Evolutionary conservation across 2,888 invertebrate genomes (phyloP).

Genomic region (Neoascia interrupta): DNA sequence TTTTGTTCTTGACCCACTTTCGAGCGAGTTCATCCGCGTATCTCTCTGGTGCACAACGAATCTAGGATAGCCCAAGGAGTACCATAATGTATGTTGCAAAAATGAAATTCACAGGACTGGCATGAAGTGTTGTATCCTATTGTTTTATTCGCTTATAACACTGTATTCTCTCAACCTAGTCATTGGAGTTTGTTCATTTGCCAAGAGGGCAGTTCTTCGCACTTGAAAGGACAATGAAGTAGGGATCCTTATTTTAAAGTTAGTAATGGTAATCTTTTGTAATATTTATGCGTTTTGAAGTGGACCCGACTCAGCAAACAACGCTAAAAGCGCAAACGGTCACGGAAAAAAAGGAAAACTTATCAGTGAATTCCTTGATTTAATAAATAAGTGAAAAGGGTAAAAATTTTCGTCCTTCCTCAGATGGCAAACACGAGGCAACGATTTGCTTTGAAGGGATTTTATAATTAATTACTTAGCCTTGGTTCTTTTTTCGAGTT

Average conservation of each 20-base stretch:
- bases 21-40: slow-evolving; percentile 1
- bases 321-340: background rate
- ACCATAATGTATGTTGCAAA: background rate
- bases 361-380: slow-evolving; percentile 4
- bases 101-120: background rate
- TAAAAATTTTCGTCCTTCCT: background rate
- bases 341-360: background rate
- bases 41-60: slow-evolving; percentile 13
- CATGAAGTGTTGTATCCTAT: background rate
- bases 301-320: background rate
- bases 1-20: slow-evolving; percentile 62
- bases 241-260: slow-evolving; percentile 22
- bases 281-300: slow-evolving; percentile 41
- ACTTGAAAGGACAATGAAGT: slow-evolving; percentile 27
- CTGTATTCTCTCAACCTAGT: background rate
- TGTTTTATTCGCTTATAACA: background rate
- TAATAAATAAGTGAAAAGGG: slow-evolving; percentile 24
- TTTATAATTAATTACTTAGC: slow-evolving; percentile 11
- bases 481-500: no score
- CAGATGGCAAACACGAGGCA: background rate
- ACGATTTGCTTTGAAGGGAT: background rate
- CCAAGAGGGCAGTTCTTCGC: slow-evolving; percentile 26
- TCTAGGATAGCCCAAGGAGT: slow-evolving; percentile 25
- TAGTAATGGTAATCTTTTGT: slow-evolving; percentile 34
- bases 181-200: slow-evolving; percentile 45